phyloP scores from a whole-genome alignment of 2,797 vertebrate species.

The Sandelia bainsii region DNA sequence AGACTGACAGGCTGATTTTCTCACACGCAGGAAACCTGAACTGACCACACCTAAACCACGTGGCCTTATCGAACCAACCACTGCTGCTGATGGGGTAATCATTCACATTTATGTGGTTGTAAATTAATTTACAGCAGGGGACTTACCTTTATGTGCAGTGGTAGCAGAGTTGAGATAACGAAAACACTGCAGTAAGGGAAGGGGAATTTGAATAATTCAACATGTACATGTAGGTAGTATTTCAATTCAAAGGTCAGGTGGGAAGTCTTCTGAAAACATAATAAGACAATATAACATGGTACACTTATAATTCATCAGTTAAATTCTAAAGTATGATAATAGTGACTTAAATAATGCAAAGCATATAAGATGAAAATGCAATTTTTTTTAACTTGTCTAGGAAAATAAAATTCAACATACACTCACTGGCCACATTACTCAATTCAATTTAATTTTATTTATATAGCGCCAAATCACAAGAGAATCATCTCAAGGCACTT shows the following conservation, averaged over 20 bases:
- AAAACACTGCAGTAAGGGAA: not conserved
- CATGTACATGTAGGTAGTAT: not conserved
- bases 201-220: not conserved
- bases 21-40: not conserved
- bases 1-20: not conserved
- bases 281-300: no score
- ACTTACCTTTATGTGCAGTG: not conserved
- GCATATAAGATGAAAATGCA: no score
- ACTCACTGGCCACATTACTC: no score
- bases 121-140: not conserved
- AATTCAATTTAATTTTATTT: no score
- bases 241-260: no score
- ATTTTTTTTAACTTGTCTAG: no score
- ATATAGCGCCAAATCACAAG: no score
- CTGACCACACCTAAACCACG: conserved; percentile 30
- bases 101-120: not conserved
- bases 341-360: no score
- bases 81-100: not conserved
- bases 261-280: not conserved
- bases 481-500: no score
- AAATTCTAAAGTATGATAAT: no score
- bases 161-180: not conserved
- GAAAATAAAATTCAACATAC: no score
- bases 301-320: no score
- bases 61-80: not conserved